Evolutionary conservation across 2,113 vertebrate genomes (phyloP), one percentile per base, ranked within the genome.

Genomic region (Panthera leo): DNA sequence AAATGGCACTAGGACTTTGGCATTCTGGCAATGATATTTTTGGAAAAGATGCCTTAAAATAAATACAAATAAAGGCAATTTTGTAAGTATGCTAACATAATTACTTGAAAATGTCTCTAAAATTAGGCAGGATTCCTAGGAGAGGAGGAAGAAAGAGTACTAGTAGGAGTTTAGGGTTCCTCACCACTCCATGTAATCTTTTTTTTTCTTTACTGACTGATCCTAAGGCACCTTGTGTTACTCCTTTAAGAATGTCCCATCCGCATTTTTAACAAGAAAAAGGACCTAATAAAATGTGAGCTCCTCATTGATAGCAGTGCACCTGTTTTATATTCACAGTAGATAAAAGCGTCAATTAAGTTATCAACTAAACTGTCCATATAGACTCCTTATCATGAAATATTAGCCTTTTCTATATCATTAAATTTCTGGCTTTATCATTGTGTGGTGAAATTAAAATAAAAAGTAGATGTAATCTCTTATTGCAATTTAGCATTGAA

Each of bases 261-360:
- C 58, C 36, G 55, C 5, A 63, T 90, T 9, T 84, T 79, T 65
- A 91, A 42, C 21, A 92, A 85, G 11, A 36, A 86, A 48, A 84
- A 76, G 45, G 16, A 36, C 13, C 10, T 83, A 55, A 89, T 67
- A 78, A 94, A 34, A 85, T 29, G 9, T 51, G 45, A 70, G 14
- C 5, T 80, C 79, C 75, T 92, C 53, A 67, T 13, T 53, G 51
- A 45, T 83, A 97, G 89, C 3, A 71, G 11, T 36, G 19, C 25
- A 21, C 31, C 12, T 94, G 23, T 73, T 98, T 89, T 85, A 91
- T 85, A 93, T 78, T 95, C 86, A 96, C 25, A 86, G 9, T 71
- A 96, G 89, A 96, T 93, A 91, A 85, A 97, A 85, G 14, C 9
- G 68, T 84, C 80, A 70, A 86, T 87, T 87, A 96, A 96, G 5